Base-by-base conservation (phyloP, 2,888 invertebrate species). In the Orthosia gothica region DNA sequence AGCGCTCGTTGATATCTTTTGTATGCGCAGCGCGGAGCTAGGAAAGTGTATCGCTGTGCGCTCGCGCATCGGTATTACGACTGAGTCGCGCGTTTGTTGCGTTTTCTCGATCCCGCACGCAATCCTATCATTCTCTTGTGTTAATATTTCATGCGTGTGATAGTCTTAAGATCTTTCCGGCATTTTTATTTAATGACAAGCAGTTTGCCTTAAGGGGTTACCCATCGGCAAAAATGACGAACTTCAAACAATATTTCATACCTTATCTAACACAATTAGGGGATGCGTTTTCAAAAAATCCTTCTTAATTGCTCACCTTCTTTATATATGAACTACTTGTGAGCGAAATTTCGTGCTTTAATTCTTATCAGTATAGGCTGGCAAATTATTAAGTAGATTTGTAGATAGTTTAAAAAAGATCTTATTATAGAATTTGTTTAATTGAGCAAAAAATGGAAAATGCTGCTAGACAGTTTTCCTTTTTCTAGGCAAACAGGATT, bases 1-100 rank as follows among this genome's bases (percentile, higher is more conserved):
- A 54, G 49, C 68, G 85, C 90, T 81, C 95, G 96, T 96, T 95
- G 93, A 95, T 88, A 90, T 96, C 95, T 95, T 95, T 95, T 93
- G 91, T 93, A 93, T 88, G 92, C 88, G 88, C 85, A 86, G 85
- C 86, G 82, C 75, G 59, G 72, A 58, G 88, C 89, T 89, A 91
- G 90, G 91, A 90, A 88, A 88, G 80, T 86, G 84, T 89, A 89
- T 61, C 61, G 61, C 45, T 61, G 45, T 61, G 85, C 89, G 86
- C 82, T 79, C 70, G 77, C 76, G 75, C 82, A 79, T 73, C 50
- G 45, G 74, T 74, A 73, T 71, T 80, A 70, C 71, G 74, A 65
- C 73, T 58, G 76, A 61, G 69, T 74, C 68, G 72, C 72, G 76
- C 78, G 79, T 79, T 81, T 74, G 70, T 85, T 88, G 87, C 87